phyloP scores from a whole-genome alignment of 2,888 invertebrate genomes.

The Diaprepes abbreviatus region DNA sequence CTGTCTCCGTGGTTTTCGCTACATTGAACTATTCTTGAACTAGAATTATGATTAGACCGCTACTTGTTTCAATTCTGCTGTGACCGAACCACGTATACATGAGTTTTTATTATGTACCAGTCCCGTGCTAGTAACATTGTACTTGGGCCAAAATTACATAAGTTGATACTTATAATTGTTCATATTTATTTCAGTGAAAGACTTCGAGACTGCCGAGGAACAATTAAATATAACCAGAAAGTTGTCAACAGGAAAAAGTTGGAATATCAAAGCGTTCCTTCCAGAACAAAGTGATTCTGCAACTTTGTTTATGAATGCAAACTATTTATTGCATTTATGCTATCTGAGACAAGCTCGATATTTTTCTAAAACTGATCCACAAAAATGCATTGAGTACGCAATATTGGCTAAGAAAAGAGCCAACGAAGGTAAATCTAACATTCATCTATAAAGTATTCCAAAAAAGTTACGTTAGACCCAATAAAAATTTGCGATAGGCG shows the following conservation, averaged over 20 bases:
- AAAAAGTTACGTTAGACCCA: no score
- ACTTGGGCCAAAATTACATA: no score
- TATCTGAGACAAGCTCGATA: slow-evolving; percentile 66
- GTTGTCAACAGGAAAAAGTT: slow-evolving; percentile 63
- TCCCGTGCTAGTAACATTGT: no score
- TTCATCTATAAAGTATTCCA: no score
- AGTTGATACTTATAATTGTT: no score
- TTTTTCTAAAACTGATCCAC: slow-evolving; percentile 64
- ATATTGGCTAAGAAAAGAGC: slow-evolving; percentile 71
- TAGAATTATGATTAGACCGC: no score
- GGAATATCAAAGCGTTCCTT: slow-evolving; percentile 59
- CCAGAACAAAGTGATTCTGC: slow-evolving; percentile 54
- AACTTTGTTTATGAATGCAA: slow-evolving; percentile 68
- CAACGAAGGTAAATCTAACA: slow-evolving; percentile 60
- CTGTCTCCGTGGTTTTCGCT: no score
- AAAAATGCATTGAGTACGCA: slow-evolving; percentile 68
- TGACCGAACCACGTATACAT: no score
- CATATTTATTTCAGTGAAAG: slow-evolving; percentile 51
- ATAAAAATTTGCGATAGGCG: no score
- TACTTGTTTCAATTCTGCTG: no score
- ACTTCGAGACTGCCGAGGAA: slow-evolving; percentile 56
- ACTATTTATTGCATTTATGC: slow-evolving; percentile 67
- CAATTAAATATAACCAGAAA: slow-evolving; percentile 57
- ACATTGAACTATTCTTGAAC: no score
- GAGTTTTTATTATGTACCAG: no score